Evolutionary conservation across 2,797 vertebrate species (phyloP), one percentile per base, ranked within the genome.

Genomic region (Benthosema pterotum): DNA sequence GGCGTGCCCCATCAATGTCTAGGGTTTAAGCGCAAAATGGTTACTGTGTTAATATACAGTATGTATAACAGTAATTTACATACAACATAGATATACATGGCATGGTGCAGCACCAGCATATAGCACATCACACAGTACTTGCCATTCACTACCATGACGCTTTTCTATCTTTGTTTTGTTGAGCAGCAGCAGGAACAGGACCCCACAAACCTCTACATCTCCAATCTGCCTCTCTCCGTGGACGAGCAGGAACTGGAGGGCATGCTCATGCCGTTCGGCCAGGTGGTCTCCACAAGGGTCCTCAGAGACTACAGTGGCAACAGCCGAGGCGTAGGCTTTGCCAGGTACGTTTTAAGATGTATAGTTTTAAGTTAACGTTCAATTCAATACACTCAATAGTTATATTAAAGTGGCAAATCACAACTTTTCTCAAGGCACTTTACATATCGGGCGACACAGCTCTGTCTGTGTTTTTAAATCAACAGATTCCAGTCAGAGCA

Each of bases 161-260:
- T 60, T 47, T 60, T 15, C 83, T 79, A 43, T 16, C 28, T 76
- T 22, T 74, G 70, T 19, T 2, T 14, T 67, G 45, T 38, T 8
- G 86, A 91, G 82, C 88, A 99, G 97, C 97, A 99, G 94, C 98
- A 99, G 89, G 98, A 99, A 65, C 98, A 99, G 91, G 97, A 99
- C 80, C 97, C 97, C 0, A 99, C 97, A 76, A 99, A 99, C 84
- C 91, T 99, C 60, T 99, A 99, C 87, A 97, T 99, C 89, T 99
- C 97, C 89, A 99, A 99, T 88, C 87, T 99, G 88, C 98, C 98
- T 0, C 90, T 98, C 13, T 96, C 96, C 0, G 96, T 99, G 95
- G 97, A 99, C 55, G 97, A 99, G 83, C 97, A 99, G 83, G 98
- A 99, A 91, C 88, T 99, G 53, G 97, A 99, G 87, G 96, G 94